Conservation (phyloP, 2,797 vertebrate genomes). For the Squalus acanthias region DNA sequence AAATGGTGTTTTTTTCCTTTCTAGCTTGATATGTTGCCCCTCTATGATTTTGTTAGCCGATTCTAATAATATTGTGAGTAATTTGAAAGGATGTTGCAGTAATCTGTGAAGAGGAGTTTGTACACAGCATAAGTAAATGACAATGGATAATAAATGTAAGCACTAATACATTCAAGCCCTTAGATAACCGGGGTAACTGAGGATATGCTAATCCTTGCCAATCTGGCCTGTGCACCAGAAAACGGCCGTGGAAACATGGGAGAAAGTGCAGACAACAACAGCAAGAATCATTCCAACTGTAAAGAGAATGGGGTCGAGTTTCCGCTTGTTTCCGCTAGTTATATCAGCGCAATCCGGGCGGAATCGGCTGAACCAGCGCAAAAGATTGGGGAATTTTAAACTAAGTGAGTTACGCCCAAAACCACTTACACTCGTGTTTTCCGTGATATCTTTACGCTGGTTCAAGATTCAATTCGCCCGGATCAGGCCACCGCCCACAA, state of each 20-base stretch:
- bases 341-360: neutral
- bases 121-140: neutral
- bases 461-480: too few species aligned
- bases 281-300: neutral
- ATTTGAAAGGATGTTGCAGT: neutral
- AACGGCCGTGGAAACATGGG: too few species aligned
- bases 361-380: neutral
- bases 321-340: too few species aligned
- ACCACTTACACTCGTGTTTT: too few species aligned
- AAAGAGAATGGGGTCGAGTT: neutral
- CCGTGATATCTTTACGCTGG: too few species aligned
- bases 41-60: neutral
- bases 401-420: too few species aligned
- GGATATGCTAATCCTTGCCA: neutral
- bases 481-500: too few species aligned
- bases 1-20: neutral
- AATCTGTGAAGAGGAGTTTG: slow-evolving; percentile 14
- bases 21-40: neutral
- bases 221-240: neutral
- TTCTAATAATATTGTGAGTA: neutral
- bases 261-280: neutral
- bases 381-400: too few species aligned
- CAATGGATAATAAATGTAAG: neutral
- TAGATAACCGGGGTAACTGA: neutral
- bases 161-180: neutral